phyloP scores from a whole-genome alignment of 2,797 vertebrate genomes.

The Fistularia commersonii region DNA sequence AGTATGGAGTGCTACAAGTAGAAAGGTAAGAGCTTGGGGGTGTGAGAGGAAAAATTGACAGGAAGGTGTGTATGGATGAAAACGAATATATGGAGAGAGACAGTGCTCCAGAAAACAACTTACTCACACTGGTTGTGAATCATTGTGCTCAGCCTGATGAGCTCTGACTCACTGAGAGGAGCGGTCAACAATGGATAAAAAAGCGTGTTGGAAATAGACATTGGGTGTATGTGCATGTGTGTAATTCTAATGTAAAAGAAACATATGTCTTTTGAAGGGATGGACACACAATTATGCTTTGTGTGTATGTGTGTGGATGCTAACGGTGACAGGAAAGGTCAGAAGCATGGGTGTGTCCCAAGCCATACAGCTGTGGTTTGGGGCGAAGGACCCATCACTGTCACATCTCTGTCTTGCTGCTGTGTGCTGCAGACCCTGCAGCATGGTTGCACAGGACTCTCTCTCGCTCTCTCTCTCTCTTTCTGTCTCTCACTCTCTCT shows the following conservation, averaged over 20 bases:
- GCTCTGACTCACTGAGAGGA: slow-evolving; percentile 65
- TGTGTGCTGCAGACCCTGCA: slow-evolving; percentile 52
- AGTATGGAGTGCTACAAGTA: background rate
- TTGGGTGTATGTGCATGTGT: background rate
- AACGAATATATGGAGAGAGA: slow-evolving; percentile 57
- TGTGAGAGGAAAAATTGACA: slow-evolving; percentile 26
- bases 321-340: slow-evolving; percentile 75
- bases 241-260: slow-evolving; percentile 3
- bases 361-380: slow-evolving; percentile 70
- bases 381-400: slow-evolving; percentile 75
- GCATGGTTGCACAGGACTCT: slow-evolving; percentile 42
- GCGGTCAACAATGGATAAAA: slow-evolving; percentile 31
- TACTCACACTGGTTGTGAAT: slow-evolving; percentile 66
- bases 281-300: background rate
- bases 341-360: slow-evolving; percentile 70
- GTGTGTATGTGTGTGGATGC: slow-evolving; percentile 20
- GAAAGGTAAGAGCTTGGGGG: slow-evolving; percentile 15
- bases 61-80: slow-evolving; percentile 23
- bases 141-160: slow-evolving; percentile 57
- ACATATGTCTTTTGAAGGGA: background rate
- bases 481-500: slow-evolving; percentile 1
- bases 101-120: slow-evolving; percentile 56
- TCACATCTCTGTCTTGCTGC: slow-evolving; percentile 69
- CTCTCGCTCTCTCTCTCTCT: slow-evolving; percentile 1
- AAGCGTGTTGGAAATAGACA: slow-evolving; percentile 3